Conservation (phyloP, 2,888 invertebrate species). For the Melanostoma mellinum region DNA sequence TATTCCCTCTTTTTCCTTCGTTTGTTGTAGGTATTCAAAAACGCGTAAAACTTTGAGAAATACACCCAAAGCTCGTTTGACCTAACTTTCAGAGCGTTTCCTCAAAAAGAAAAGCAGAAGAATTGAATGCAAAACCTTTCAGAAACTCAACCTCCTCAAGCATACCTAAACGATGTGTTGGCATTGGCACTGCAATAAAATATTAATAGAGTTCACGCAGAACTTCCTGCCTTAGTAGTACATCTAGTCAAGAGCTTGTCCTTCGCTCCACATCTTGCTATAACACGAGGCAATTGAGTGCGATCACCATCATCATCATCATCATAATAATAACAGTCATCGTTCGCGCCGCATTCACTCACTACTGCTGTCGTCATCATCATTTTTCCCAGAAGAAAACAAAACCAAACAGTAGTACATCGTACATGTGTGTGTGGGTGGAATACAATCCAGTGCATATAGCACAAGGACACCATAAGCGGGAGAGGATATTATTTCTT, state of each 20-base stretch:
- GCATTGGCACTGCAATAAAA: constrained; percentile 59
- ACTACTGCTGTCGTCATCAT: constrained; percentile 55
- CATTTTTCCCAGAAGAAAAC: constrained; percentile 38
- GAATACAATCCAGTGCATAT: background rate
- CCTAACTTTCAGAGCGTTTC: too few relatives aligned
- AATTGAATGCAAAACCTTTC: constrained; percentile 1
- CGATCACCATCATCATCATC: constrained; percentile 65
- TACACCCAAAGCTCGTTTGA: too few relatives aligned
- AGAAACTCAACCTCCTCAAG: constrained; percentile 9
- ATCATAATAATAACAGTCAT: constrained; percentile 61
- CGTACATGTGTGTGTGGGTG: background rate
- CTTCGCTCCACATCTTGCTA: background rate
- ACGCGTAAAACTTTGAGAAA: too few relatives aligned
- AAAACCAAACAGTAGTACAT: background rate
- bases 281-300: constrained; percentile 69
- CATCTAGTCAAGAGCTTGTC: background rate
- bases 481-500: constrained; percentile 61
- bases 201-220: constrained; percentile 63
- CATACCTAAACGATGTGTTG: constrained; percentile 53
- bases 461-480: constrained; percentile 5
- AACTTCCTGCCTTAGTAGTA: background rate
- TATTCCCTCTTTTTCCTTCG: too few relatives aligned
- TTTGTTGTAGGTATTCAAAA: too few relatives aligned
- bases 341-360: constrained; percentile 47
- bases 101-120: too few relatives aligned